A percentile compares a stretch with the other conserved stretches of the same genome.
phyloP scores from a whole-genome alignment of 2,797 vertebrate species.

The Schizopygopsis malacanthus region DNA sequence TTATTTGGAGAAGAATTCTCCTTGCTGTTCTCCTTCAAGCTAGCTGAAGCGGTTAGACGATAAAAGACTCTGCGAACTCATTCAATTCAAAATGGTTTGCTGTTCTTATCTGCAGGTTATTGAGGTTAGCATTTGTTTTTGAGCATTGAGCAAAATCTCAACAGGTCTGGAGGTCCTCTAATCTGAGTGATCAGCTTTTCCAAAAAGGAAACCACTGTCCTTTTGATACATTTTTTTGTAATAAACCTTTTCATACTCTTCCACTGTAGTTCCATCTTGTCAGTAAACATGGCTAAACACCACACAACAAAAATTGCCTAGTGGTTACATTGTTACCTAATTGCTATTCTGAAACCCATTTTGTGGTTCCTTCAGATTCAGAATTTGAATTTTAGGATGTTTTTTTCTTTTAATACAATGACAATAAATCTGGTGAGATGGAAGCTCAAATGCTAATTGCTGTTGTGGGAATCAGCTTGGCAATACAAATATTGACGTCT shows the following conservation, averaged over 20 bases:
- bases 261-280: neutral
- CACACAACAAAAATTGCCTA: neutral
- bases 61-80: slow-evolving; percentile 27
- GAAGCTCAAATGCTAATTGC: neutral
- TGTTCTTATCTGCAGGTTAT: slow-evolving; percentile 28
- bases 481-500: neutral
- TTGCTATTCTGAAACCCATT: neutral
- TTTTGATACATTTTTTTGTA: neutral
- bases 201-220: neutral
- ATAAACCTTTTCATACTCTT: neutral
- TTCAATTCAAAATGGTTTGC: slow-evolving; percentile 41
- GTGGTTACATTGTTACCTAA: neutral
- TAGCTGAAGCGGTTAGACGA: slow-evolving; percentile 39
- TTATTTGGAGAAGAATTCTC: slow-evolving; percentile 53
- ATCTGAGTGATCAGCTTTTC: slow-evolving; percentile 10
- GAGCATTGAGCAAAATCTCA: neutral
- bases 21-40: slow-evolving; percentile 41
- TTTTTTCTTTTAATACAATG: neutral
- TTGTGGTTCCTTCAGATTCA: neutral
- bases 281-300: neutral
- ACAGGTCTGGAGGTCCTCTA: neutral
- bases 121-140: slow-evolving; percentile 42
- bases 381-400: neutral
- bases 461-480: neutral
- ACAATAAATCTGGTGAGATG: neutral